Conservation (phyloP, 2,888 invertebrate genomes). For the Ophion ellenae region DNA sequence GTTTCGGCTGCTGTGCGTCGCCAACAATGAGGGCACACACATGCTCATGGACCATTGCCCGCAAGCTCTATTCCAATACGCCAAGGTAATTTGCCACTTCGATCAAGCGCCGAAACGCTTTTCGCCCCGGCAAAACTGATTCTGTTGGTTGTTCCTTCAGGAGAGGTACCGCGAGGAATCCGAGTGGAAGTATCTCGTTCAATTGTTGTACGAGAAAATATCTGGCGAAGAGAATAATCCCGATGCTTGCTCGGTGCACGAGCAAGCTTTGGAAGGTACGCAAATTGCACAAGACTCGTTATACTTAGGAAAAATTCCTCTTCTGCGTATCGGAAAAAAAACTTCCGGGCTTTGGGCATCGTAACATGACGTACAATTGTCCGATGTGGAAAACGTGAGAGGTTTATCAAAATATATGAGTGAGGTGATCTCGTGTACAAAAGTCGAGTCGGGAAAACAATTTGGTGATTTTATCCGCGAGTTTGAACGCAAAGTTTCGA, state of each 20-base stretch:
- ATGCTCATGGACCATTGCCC: slow-evolving; percentile 87
- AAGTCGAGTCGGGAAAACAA: too few species aligned
- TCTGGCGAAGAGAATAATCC: slow-evolving; percentile 72
- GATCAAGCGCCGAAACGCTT: neutral
- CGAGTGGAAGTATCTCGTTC: slow-evolving; percentile 82
- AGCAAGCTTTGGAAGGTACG: slow-evolving; percentile 79
- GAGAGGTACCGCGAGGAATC: slow-evolving; percentile 80
- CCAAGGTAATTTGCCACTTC: slow-evolving; percentile 85
- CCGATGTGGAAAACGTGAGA: too few species aligned
- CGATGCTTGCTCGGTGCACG: slow-evolving; percentile 75
- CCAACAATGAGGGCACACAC: slow-evolving; percentile 84
- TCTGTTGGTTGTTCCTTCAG: slow-evolving; percentile 69
- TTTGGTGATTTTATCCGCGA: too few species aligned
- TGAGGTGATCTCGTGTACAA: too few species aligned
- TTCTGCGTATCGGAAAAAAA: too few species aligned
- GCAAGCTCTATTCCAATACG: slow-evolving; percentile 87
- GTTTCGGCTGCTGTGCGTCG: slow-evolving; percentile 84
- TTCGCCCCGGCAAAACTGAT: neutral
- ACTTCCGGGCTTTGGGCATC: too few species aligned
- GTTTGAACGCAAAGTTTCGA: too few species aligned
- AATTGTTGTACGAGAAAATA: slow-evolving; percentile 79
- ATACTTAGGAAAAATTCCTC: too few species aligned
- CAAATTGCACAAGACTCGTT: neutral
- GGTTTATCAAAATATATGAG: too few species aligned
- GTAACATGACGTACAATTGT: too few species aligned